Base-by-base conservation (phyloP, 2,113 vertebrate genomes). In the Oreotrochilus melanogaster region DNA sequence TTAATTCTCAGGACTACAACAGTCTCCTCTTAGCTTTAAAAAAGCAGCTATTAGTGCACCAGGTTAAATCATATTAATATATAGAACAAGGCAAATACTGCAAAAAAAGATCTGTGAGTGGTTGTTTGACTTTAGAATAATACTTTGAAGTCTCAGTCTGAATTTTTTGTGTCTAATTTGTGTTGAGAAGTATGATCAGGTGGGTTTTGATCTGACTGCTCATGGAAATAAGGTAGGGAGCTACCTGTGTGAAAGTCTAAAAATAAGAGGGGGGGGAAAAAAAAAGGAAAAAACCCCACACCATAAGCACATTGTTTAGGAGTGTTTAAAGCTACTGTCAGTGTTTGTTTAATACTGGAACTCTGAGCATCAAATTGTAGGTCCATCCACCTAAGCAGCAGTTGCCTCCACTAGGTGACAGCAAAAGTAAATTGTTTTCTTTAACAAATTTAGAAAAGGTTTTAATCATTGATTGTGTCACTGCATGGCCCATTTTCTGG, bases 391-490 rank as follows among this genome's bases (percentile, higher is more conserved):
- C 92, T 92, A 12, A 79, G 88, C 90, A 88, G 89, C 81, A 75
- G 23, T 50, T 97, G 85, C 94, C 89, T 94, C 95, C 94, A 96
- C 95, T 97, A 95, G 96, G 88, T 95, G 93, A 92, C 84, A 95
- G 94, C 92, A 94, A 24, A 90, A 96, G 95, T 92, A 96, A 95
- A 96, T 94, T 92, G 80, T 95, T 95, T 95, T 91, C 91, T 65
- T 70, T 79, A 81, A 84, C n/a, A 19, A 56, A 51, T 92, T 96
- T 92, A 88, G 88, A 48, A 66, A 58, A 93, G 56, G 88, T 94
- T 81, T 96, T 88, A 94, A 67, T 96, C 61, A 5, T 60, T 64
- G 82, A 86, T 83, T 64, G 47, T 91, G 86, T 86, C 87, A 71
- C 58, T 69, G 65, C 65, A 14, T 81, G 85, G 75, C 82, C 56